Evolutionary conservation across 2,113 vertebrate genomes (phyloP), one percentile per base, ranked within the genome.

Genomic region (Sebastes fasciatus): DNA sequence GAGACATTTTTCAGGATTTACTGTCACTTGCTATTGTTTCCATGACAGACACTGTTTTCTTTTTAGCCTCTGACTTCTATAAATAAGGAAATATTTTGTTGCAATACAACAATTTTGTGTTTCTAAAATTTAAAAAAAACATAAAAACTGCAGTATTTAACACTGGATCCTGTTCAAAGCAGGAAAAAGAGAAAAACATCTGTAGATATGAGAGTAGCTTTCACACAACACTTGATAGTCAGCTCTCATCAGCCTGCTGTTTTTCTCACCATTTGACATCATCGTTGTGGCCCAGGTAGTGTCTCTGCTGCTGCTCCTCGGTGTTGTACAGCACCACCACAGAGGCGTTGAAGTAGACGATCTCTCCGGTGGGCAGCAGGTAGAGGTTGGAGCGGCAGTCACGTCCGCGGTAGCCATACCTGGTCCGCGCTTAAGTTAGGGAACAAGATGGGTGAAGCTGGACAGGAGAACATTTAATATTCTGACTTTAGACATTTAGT

Each of bases 231-330:
- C 26, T 26, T 26, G 2, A 26, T 26, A 26, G 26, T 26, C 26
- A 26, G 26, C 2, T 26, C 2, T 26, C 34, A 1, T 64, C 12
- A 12, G 19, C 12, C n/a, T 8, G 34, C 46, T 5, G 19, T 42
- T 16, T 34, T 21, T 43, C 81, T 96, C 86, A 98, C 97, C 97
- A 98, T 88, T 98, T 98, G 88, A 98, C 97, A 42, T 98, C 97
- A 4, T 98, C 97, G 0, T 96, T 97, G 95, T 98, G 97, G 16
- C 97, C 97, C 87, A 98, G 91, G 91, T 98, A 98, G 86, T 98
- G 97, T 11, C 97, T 93, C 89, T 98, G 97, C 79, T 96, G 96
- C 92, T 97, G 96, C 45, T 97, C 97, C 73, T 97, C 97, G 1
- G 96, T 95, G 34, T 97, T 97, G 93, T 97, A 98, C 10, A 98